phyloP scores from a whole-genome alignment of 2,797 vertebrate genomes.

The Acomys russatus region DNA sequence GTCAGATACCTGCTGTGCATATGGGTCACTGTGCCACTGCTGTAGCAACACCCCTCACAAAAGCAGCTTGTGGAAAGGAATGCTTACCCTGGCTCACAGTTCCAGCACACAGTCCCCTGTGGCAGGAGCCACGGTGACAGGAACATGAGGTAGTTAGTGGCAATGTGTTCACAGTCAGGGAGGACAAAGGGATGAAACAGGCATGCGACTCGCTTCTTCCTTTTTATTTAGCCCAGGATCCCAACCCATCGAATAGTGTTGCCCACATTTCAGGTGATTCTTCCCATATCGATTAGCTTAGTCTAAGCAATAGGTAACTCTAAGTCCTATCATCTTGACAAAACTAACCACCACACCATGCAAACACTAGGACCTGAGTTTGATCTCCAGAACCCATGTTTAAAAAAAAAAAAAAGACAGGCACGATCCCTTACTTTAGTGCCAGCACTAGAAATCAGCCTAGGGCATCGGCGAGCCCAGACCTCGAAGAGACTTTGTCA shows the following conservation, averaged over 20 bases:
- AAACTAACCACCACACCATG: neutral
- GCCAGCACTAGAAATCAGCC: neutral
- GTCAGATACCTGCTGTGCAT: fast-evolving
- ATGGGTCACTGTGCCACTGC: neutral
- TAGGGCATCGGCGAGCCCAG: neutral
- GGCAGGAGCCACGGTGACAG: too few relatives aligned
- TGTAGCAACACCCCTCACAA: neutral
- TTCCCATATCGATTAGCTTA: neutral
- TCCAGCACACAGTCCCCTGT: neutral
- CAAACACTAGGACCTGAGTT: neutral
- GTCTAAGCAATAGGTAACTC: neutral
- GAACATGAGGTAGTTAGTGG: neutral
- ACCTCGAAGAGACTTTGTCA: neutral
- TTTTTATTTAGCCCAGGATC: neutral
- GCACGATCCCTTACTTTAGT: neutral
- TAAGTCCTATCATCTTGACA: neutral
- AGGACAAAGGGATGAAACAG: neutral
- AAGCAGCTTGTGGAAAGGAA: neutral
- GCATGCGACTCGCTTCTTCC: neutral
- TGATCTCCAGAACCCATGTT: neutral
- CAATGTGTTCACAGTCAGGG: neutral
- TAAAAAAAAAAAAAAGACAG: neutral
- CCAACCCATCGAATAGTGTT: neutral
- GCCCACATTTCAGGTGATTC: neutral
- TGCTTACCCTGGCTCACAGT: neutral